These are phyloP conservation scores for Trichoplusia ni DNA, from an alignment of 1,140 invertebrate genomes.

Conservation along the genomic window DNA sequence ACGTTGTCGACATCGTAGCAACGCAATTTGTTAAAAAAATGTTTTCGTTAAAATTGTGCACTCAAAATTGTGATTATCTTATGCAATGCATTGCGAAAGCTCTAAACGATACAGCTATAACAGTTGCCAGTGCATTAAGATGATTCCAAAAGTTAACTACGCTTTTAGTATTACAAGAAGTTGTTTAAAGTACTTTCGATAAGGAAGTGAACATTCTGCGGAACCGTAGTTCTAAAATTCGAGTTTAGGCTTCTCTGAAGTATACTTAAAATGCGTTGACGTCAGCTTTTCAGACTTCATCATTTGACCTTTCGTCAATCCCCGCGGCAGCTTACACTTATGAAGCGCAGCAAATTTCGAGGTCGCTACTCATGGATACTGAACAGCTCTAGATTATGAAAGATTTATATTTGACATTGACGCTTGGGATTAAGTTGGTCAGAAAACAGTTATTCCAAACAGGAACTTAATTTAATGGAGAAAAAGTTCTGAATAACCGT, in stretches of 20 bases:
- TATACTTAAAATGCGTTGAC: no score
- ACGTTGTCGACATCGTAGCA: not conserved
- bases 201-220: no score
- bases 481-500: conserved; percentile 16
- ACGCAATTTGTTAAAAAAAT: conserved; percentile 13
- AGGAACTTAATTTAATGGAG: conserved; percentile 14
- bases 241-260: no score
- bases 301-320: conserved; percentile 30
- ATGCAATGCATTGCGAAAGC: not conserved
- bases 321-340: conserved; percentile 21
- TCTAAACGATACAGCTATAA: not conserved
- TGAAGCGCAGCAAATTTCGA: conserved; percentile 23
- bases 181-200: no score
- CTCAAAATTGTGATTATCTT: not conserved
- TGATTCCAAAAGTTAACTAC: no score
- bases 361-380: conserved; percentile 17
- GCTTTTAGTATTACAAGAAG: no score
- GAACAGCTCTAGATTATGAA: conserved; percentile 8
- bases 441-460: no score
- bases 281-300: conserved; percentile 20
- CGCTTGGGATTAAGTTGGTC: not conserved
- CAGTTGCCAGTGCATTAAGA: no score
- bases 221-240: no score
- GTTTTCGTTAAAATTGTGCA: conserved; percentile 7
- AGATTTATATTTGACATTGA: conserved; percentile 6